Base-by-base conservation (phyloP, 2,888 invertebrate species). In the Capitulum mitella region DNA sequence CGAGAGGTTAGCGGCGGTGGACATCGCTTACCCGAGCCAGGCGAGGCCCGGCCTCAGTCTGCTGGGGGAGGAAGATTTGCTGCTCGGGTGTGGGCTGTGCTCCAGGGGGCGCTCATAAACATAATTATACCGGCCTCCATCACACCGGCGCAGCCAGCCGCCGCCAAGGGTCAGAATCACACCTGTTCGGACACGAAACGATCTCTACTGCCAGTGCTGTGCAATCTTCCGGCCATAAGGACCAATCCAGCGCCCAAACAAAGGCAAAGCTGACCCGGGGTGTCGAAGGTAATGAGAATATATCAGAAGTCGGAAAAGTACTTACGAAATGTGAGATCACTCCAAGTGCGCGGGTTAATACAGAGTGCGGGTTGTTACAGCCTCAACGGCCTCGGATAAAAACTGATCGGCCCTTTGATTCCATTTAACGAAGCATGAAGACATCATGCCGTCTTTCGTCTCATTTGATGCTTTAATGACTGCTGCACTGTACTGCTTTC, bases 111-210 rank as follows among this genome's bases (percentile, higher is more conserved):
- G 19, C 40, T 70, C 70, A 70, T 70, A 70, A 70, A 70, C 70
- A 70, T 70, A 70, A 70, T 70, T 70, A 70, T 40, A n/a, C 43
- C 34, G 34, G 34, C 64, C 64, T 64, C 29, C 64, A 64, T 64
- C 70, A 70, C 29, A 43, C 43, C 43, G 43, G 43, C 43, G 43
- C 43, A 5, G 37, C 26, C 26, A 12, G 40, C 37, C 26, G 37
- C 70, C 70, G 29, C 19, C 70, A 70, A 70, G 70, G 70, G 37
- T 40, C 37, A 70, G 40, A 70, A 70, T 70, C 37, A 70, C 70
- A 70, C 70, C 70, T 26, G 26, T 2, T 1, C 26, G 26, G 40
- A 40, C 70, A 14, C 3, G 40, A 70, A 40, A 70, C 26, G 22
- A 40, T 26, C 70, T 40, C 8, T 40, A 40, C 22, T 34, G 26